Conservation (phyloP, 2,113 vertebrate species). For the Chelonoidis abingdonii region DNA sequence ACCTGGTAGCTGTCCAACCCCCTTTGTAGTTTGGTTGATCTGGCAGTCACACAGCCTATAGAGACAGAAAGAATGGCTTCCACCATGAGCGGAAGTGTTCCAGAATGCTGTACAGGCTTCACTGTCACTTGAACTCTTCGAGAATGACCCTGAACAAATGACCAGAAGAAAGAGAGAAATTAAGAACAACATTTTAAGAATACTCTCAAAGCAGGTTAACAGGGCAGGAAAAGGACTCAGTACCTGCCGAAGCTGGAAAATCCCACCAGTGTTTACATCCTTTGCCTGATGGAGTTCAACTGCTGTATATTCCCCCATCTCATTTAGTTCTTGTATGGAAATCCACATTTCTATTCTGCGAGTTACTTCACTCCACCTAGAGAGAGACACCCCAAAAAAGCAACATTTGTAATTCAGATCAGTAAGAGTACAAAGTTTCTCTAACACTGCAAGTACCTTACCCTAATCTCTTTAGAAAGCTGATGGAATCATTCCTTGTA, state of each 20-base stretch:
- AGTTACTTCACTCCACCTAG: constrained; percentile 96
- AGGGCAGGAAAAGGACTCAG: background rate
- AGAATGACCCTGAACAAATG: constrained; percentile 90
- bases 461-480: background rate
- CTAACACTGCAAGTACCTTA: background rate
- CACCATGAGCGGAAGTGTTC: constrained; percentile 94
- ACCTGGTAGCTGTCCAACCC: constrained; percentile 99
- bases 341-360: constrained; percentile 94
- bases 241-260: constrained; percentile 98
- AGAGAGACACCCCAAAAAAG: background rate
- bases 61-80: constrained; percentile 93
- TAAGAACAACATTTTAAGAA: constrained; percentile 9
- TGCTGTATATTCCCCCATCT: constrained; percentile 93
- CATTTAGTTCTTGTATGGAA: constrained; percentile 95
- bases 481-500: background rate
- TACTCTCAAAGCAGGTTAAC: background rate
- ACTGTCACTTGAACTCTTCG: constrained; percentile 93
- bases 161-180: background rate
- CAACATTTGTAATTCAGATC: background rate
- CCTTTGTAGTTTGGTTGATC: constrained; percentile 93
- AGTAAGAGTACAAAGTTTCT: background rate
- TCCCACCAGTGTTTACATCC: constrained; percentile 94
- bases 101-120: constrained; percentile 93
- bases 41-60: constrained; percentile 92
- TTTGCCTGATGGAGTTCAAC: constrained; percentile 94